These are phyloP conservation scores for Perithous albicinctus DNA, from an alignment of 2,888 invertebrate genomes.

Conservation along the genomic window DNA sequence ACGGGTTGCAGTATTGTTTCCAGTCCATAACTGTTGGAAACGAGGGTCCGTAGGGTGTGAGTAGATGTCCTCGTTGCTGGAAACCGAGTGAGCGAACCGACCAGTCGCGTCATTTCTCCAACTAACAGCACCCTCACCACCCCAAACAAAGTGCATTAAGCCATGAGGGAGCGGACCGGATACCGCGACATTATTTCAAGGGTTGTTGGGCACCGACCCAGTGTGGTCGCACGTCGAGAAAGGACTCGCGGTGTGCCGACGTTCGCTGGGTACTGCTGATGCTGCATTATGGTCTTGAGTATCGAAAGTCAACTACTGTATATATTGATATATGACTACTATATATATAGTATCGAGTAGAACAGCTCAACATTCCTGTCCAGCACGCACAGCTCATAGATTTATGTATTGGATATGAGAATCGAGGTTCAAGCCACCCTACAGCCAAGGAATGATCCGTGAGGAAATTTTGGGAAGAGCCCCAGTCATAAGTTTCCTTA, in stretches of 20 bases:
- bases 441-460: constrained; percentile 41
- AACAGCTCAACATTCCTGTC: background rate
- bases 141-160: constrained; percentile 69
- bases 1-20: constrained; percentile 51
- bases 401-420: constrained; percentile 26
- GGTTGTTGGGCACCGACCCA: constrained; percentile 64
- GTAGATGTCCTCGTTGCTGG: constrained; percentile 20
- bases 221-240: constrained; percentile 13
- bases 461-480: constrained; percentile 46
- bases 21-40: constrained; percentile 57
- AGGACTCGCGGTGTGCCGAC: background rate
- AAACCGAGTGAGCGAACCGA: constrained; percentile 15
- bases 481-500: constrained; percentile 26
- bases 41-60: constrained; percentile 31
- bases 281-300: background rate
- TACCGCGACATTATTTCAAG: constrained; percentile 69
- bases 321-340: background rate
- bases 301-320: too few species aligned
- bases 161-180: constrained; percentile 49
- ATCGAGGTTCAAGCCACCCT: constrained; percentile 18
- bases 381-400: constrained; percentile 6
- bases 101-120: constrained; percentile 28
- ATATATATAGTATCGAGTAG: background rate
- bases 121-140: constrained; percentile 15
- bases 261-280: background rate